Percentiles rank a stretch among this genome's conserved stretches.
Conservation (phyloP, 1,140 invertebrate species). For the Micrasema minimum region DNA sequence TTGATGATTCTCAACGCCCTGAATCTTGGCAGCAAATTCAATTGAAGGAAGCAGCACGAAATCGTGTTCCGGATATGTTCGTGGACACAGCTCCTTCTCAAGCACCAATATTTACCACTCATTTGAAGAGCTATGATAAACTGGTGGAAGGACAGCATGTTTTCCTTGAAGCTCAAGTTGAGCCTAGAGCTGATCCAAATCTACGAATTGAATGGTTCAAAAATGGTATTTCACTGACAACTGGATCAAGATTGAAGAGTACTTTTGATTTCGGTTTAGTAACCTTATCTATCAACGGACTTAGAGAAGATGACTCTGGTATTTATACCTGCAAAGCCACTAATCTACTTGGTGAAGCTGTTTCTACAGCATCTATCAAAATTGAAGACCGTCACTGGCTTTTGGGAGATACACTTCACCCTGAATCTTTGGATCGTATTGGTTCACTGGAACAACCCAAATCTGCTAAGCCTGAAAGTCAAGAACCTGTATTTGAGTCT, state of each 20-base stretch:
- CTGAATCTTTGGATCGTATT: constrained; percentile 88
- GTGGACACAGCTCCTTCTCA: constrained; percentile 84
- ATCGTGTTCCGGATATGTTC: constrained; percentile 86
- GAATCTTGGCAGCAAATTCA: constrained; percentile 92
- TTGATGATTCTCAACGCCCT: constrained; percentile 83
- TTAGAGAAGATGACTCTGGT: constrained; percentile 89
- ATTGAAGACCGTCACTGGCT: constrained; percentile 89
- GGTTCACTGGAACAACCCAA: constrained; percentile 86
- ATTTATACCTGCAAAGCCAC: constrained; percentile 95
- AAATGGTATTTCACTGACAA: constrained; percentile 87
- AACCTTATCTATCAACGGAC: constrained; percentile 86
- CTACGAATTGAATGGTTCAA: constrained; percentile 92
- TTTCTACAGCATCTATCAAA: constrained; percentile 90
- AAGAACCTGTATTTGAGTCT: constrained; percentile 83
- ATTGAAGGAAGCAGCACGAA: constrained; percentile 88
- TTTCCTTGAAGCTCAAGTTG: constrained; percentile 93
- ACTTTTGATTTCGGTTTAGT: constrained; percentile 96
- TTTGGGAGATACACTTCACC: constrained; percentile 88
- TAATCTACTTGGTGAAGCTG: constrained; percentile 90
- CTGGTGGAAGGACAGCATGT: constrained; percentile 90
- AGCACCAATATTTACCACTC: constrained; percentile 91
- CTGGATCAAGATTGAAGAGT: constrained; percentile 85
- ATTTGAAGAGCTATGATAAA: constrained; percentile 87
- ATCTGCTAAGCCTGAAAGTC: constrained; percentile 69
- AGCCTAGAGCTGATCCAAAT: constrained; percentile 96